Base-by-base conservation (phyloP, 2,113 vertebrate species). In the Callaeas wilsoni region DNA sequence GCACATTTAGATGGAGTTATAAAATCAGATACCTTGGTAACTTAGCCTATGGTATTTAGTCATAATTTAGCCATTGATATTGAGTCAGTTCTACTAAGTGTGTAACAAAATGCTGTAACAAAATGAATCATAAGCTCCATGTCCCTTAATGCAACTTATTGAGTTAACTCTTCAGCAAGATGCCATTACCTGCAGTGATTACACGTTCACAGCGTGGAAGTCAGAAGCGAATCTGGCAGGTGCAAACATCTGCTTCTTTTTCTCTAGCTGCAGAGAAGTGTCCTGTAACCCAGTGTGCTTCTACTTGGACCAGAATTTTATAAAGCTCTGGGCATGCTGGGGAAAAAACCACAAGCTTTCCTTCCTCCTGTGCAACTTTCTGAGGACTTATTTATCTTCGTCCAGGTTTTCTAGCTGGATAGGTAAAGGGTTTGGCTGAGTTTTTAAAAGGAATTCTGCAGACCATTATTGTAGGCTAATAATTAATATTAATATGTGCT, bases 21-120 rank as follows among this genome's bases (percentile, higher is more conserved):
- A 85, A 75, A 85, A 95, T 60, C 80, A 89, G 32, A 33, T 42
- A 29, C 78, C 65, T 83, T 84, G 67, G 84, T 94, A 84, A 65
- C 53, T 64, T 63, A 93, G 83, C 73, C 92, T 87, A 21, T 84
- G 78, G 47, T 89, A 70, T 89, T 87, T 87, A 90, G 69, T 92
- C 83, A 96, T 93, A 80, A 86, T 82, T 95, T 84, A 88, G 84
- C 62, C 89, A 89, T 37, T 90, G 86, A n/a, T 94, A 75, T 67
- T 81, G 76, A 74, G 77, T 80, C 35, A 17, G 76, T 79, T 60
- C 63, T 88, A 77, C 27, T 27, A 53, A 90, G 47, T 20, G 65
- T 30, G 14, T 42, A 93, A 56, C 62, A 94, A 96, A 96, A 79
- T 59, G 37, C 12, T 55, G 82, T 55, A 78, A 49, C 76, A 64